phyloP scores from a whole-genome alignment of 1,140 invertebrate genomes.

The Tetraneura akinire region DNA sequence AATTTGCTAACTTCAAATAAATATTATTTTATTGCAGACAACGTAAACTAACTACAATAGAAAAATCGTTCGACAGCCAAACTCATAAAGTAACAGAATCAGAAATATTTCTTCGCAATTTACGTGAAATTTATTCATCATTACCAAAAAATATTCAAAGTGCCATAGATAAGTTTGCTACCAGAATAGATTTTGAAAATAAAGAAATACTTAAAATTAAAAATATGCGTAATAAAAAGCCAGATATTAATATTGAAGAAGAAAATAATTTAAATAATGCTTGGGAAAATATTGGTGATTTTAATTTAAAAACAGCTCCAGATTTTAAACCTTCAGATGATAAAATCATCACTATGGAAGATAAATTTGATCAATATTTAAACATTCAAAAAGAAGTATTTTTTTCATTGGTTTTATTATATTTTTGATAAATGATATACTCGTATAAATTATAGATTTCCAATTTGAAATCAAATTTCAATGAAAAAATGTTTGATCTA shows the following conservation, averaged over 20 bases:
- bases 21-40: not conserved
- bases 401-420: not conserved
- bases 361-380: constrained; percentile 27
- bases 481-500: not conserved
- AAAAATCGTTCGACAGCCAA: not conserved
- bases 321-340: not conserved
- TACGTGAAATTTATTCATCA: constrained; percentile 7
- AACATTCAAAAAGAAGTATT: not conserved
- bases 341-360: not conserved
- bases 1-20: not conserved
- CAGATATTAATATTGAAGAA: constrained; percentile 14
- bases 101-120: constrained; percentile 37
- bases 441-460: not conserved
- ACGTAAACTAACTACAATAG: not conserved
- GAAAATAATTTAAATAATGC: not conserved
- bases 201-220: constrained; percentile 4
- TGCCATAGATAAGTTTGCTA: constrained; percentile 12
- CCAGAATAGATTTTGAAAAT: constrained; percentile 22
- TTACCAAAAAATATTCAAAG: constrained; percentile 23
- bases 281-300: not conserved
- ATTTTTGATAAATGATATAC: not conserved
- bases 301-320: constrained; percentile 12
- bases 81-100: constrained; percentile 12
- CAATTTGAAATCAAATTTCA: constrained; percentile 34
- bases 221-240: not conserved